Percentiles rank a stretch among this genome's conserved stretches.
These are phyloP conservation scores for Lumbricus terrestris DNA, from an alignment of 2,888 invertebrate species.

Conservation along the genomic window DNA sequence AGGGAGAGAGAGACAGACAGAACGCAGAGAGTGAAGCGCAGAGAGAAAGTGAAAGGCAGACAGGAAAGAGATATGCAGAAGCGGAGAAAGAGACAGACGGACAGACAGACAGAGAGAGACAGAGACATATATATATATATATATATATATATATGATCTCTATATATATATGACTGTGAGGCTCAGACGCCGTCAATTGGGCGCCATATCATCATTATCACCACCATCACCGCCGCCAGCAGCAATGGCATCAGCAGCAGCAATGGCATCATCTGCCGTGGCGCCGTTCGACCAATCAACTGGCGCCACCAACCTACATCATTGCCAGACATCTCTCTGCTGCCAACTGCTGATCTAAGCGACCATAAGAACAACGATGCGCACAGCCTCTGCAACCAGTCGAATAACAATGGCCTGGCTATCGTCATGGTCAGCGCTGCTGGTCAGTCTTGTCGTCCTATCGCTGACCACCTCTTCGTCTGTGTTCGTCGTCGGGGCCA, in stretches of 20 bases:
- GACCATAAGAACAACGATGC: background rate
- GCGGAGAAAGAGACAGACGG: background rate
- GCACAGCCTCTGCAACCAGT: background rate
- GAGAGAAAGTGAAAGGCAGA: background rate
- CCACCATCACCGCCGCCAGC: background rate
- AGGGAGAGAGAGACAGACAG: background rate
- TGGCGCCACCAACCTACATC: background rate
- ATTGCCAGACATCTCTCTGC: background rate
- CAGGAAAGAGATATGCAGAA: background rate
- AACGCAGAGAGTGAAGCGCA: background rate
- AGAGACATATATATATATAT: background rate
- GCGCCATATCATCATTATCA: constrained; percentile 3
- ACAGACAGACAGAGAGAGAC: background rate
- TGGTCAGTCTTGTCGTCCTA: background rate
- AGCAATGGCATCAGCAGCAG: background rate
- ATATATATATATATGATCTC: no score
- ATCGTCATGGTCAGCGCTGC: background rate
- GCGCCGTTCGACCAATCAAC: background rate
- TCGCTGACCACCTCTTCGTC: background rate
- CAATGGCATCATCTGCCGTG: background rate
- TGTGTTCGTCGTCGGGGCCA: background rate
- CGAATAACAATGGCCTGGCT: background rate
- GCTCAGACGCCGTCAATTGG: no score
- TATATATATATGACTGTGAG: no score
- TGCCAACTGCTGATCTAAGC: no score